Evolutionary conservation across 2,113 vertebrate species (phyloP).

Genomic region (Panurus biarmicus): DNA sequence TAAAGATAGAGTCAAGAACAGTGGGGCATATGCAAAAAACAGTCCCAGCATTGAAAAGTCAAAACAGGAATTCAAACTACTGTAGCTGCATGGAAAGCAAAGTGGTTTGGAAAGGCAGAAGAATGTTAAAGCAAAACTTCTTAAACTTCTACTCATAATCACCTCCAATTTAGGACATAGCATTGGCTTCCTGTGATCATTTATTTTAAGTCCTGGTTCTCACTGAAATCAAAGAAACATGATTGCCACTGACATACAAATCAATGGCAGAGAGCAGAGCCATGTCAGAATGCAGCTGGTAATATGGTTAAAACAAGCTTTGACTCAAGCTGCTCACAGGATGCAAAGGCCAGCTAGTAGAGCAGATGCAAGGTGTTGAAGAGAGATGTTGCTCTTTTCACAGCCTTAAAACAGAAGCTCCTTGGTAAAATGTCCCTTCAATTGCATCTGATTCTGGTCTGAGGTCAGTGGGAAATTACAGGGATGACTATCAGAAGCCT

Average conservation of each 20-base stretch:
- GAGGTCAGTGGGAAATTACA: not conserved
- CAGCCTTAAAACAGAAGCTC: not conserved
- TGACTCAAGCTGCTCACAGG: not conserved
- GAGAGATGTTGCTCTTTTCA: not conserved
- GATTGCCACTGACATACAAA: not conserved
- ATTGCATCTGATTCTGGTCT: not conserved
- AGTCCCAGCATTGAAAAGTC: not conserved
- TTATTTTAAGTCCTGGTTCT: not conserved
- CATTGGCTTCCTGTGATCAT: not conserved
- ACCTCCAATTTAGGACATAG: not conserved
- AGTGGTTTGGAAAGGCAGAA: not conserved
- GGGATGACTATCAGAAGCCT: not conserved
- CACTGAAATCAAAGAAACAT: not conserved
- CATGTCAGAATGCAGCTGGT: not conserved
- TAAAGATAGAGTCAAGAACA: not conserved
- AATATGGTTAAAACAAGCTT: not conserved
- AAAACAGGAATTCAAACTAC: not conserved
- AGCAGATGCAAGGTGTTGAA: not conserved
- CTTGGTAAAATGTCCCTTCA: not conserved
- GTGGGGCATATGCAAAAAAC: not conserved
- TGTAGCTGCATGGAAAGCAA: not conserved
- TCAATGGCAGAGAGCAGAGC: not conserved
- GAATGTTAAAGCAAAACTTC: not conserved
- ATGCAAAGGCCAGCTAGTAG: not conserved
- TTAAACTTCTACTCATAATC: not conserved